Percentiles rank a stretch among this genome's conserved stretches.
Evolutionary conservation across 1,140 invertebrate species (phyloP).

Genomic region (Planococcus citri): DNA sequence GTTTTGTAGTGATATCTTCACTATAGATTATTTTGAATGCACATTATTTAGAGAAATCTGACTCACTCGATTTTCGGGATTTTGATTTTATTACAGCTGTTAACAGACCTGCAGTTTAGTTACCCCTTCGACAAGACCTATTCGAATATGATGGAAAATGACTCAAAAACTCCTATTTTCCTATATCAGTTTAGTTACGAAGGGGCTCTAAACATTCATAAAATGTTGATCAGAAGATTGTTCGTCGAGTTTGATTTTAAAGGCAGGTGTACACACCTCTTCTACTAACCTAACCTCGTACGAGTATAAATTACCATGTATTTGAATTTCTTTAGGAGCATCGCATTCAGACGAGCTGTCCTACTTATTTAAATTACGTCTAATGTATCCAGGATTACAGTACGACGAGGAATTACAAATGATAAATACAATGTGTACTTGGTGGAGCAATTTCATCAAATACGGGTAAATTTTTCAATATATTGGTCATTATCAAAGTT

Average conservation of each 20-base stretch:
- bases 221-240: neutral
- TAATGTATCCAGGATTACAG: neutral
- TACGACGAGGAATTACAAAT: neutral
- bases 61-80: too few relatives aligned
- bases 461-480: slow-evolving; percentile 16
- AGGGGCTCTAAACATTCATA: neutral
- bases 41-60: too few relatives aligned
- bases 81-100: too few relatives aligned
- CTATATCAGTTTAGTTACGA: neutral
- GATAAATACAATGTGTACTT: neutral
- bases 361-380: neutral
- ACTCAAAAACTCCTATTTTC: neutral
- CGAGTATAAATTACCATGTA: too few relatives aligned
- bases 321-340: neutral
- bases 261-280: too few relatives aligned
- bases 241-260: too few relatives aligned
- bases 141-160: neutral
- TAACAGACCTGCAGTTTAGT: too few relatives aligned
- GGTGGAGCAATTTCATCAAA: slow-evolving; percentile 24
- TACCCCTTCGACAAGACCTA: too few relatives aligned
- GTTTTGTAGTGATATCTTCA: too few relatives aligned
- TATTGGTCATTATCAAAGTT: neutral
- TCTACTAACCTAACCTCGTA: too few relatives aligned
- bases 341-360: neutral
- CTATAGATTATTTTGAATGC: too few relatives aligned